Percentiles rank a stretch among this genome's conserved stretches.
Conservation (phyloP, 2,888 invertebrate species). For the Pachymerium ferrugineum region DNA sequence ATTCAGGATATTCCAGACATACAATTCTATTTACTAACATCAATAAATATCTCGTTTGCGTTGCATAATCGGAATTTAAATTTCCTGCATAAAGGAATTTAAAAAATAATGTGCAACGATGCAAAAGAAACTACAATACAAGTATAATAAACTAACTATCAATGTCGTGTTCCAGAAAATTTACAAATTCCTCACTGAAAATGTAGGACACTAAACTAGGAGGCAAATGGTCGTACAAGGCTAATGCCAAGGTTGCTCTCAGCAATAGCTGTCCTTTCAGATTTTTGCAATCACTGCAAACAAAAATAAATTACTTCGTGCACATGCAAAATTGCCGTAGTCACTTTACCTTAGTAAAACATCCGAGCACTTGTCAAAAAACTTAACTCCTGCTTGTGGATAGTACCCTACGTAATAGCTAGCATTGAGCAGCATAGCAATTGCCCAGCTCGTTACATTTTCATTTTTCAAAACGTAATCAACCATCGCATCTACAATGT, state of each 20-base stretch:
- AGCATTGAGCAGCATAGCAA: background rate
- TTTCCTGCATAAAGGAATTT: background rate
- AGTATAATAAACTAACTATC: background rate
- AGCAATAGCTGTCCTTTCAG: background rate
- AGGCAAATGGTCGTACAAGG: background rate
- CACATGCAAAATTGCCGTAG: too few relatives aligned
- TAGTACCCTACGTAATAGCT: background rate
- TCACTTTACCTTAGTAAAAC: background rate
- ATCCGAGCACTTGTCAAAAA: background rate
- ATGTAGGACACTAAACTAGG: background rate
- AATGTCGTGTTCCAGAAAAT: background rate
- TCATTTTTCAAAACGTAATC: background rate
- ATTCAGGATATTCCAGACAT: background rate
- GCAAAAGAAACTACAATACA: background rate
- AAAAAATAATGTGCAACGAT: background rate
- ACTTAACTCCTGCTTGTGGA: background rate
- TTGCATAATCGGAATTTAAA: background rate
- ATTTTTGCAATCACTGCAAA: background rate
- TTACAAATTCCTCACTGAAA: background rate
- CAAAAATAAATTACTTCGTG: too few relatives aligned
- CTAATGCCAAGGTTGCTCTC: background rate
- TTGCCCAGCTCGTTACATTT: background rate
- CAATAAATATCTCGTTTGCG: background rate
- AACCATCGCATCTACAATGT: background rate
- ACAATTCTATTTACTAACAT: constrained; percentile 8